Conservation (phyloP, 2,888 invertebrate species). For the Parochlus steinenii region DNA sequence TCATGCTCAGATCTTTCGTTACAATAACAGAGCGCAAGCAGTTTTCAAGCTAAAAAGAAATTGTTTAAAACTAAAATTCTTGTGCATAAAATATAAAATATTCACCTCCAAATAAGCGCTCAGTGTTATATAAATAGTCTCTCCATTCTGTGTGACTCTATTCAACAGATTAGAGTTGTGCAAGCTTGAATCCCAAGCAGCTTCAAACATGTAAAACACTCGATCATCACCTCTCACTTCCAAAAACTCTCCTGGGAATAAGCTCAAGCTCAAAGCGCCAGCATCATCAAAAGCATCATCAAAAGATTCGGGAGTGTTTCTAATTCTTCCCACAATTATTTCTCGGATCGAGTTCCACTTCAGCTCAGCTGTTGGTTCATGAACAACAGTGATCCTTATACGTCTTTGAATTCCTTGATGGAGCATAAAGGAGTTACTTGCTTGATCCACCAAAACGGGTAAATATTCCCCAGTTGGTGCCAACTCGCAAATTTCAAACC, state of each 20-base stretch:
- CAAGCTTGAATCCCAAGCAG: constrained; percentile 98
- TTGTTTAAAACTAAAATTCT: neutral
- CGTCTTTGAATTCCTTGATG: constrained; percentile 98
- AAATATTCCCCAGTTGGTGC: constrained; percentile 92
- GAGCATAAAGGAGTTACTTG: constrained; percentile 85
- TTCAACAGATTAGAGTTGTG: constrained; percentile 94
- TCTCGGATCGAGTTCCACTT: constrained; percentile 95
- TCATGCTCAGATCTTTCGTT: constrained; percentile 94
- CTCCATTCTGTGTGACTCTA: constrained; percentile 86
- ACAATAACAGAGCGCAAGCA: constrained; percentile 96
- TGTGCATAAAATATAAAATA: constrained; percentile 7
- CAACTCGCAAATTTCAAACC: constrained; percentile 99
- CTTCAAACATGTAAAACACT: constrained; percentile 84
- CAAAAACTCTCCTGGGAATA: constrained; percentile 91
- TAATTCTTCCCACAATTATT: constrained; percentile 81
- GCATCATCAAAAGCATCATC: constrained; percentile 72
- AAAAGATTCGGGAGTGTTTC: constrained; percentile 79
- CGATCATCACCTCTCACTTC: constrained; percentile 79
- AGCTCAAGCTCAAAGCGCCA: constrained; percentile 84
- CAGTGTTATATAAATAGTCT: constrained; percentile 96
- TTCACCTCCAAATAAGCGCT: constrained; percentile 93
- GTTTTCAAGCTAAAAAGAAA: constrained; percentile 67
- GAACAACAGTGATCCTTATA: constrained; percentile 92
- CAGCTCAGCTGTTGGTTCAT: constrained; percentile 81
- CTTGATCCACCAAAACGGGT: constrained; percentile 92